Evolutionary conservation across 2,113 vertebrate genomes (phyloP), one percentile per base, ranked within the genome.

Genomic region (Camarhynchus parvulus): DNA sequence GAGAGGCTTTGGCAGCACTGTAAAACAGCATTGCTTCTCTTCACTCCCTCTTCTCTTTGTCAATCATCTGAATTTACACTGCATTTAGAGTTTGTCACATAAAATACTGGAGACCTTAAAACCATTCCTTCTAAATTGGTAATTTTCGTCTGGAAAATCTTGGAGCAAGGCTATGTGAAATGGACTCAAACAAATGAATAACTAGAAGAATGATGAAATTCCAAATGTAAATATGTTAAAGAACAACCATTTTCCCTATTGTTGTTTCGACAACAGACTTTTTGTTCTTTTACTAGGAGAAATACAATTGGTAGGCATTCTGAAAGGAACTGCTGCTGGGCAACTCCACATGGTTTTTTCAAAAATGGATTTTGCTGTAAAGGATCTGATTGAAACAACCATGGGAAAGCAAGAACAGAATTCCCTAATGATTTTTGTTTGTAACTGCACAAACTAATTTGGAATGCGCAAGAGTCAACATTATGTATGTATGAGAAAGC

Each of bases 11-110:
- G 94, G 95, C 92, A 97, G 84, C 31, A 9, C 81, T 88, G 76
- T 68, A 86, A 95, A 96, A 90, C 80, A 95, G 31, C 87, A 89
- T 59, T 72, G 58, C 70, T 93, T 90, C 67, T 86, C 82, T 92
- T 93, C 3, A 0, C 55, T 93, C 56, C 58, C 49, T 94, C 72
- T 95, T 88, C 89, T 96, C 68, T 91, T 86, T 94, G 85, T 94
- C 91, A 97, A 76, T 94, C 94, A 97, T 95, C 64, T 94, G 87
- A 96, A 92, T 94, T 91, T 92, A 93, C 72, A 78, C 44, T 78
- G 85, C 83, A 86, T 92, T 93, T 97, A 92, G 59, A 93, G 70
- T 91, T 93, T 95, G 91, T 91, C 79, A 74, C 44, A 69, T 73
- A 77, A 88, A 90, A 61, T 78, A 63, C 41, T 39, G 47, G n/a